phyloP scores from a whole-genome alignment of 35 echinoderm and acorn worm genomes.

The Ophioderma brevispina region DNA sequence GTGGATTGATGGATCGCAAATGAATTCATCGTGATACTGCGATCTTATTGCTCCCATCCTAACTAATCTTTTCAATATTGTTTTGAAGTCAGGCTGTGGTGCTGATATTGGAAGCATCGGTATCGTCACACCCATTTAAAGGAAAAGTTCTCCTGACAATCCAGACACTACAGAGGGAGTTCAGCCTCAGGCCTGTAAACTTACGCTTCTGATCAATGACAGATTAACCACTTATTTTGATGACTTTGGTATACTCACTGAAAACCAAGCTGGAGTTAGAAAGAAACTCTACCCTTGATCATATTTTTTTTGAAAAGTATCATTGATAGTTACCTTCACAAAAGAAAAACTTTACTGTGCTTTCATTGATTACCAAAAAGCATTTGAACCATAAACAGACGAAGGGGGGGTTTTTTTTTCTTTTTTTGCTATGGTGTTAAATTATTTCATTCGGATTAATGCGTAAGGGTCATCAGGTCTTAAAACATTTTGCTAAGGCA shows the following conservation, averaged over 20 bases:
- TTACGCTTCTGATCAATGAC: background rate
- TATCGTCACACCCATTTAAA: background rate
- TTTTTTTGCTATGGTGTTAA: background rate
- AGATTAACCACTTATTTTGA: background rate
- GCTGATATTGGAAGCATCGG: background rate
- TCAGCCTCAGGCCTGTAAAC: background rate
- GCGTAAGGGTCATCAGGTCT: background rate
- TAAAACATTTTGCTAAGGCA: background rate
- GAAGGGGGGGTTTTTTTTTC: too few species aligned
- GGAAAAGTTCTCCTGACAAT: background rate
- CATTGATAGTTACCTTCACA: background rate
- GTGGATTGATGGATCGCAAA: background rate
- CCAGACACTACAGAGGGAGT: background rate
- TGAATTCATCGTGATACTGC: background rate
- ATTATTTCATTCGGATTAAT: background rate
- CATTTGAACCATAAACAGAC: background rate
- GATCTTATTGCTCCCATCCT: background rate
- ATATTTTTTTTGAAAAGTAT: background rate
- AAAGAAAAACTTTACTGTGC: background rate
- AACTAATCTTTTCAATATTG: slow-evolving; percentile 1
- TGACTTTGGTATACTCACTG: background rate
- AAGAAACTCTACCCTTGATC: background rate
- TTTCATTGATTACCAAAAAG: background rate
- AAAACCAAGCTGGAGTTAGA: background rate
- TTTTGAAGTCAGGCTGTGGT: background rate